phyloP scores from a whole-genome alignment of 2,797 vertebrate species.

The Setipinna tenuifilis region DNA sequence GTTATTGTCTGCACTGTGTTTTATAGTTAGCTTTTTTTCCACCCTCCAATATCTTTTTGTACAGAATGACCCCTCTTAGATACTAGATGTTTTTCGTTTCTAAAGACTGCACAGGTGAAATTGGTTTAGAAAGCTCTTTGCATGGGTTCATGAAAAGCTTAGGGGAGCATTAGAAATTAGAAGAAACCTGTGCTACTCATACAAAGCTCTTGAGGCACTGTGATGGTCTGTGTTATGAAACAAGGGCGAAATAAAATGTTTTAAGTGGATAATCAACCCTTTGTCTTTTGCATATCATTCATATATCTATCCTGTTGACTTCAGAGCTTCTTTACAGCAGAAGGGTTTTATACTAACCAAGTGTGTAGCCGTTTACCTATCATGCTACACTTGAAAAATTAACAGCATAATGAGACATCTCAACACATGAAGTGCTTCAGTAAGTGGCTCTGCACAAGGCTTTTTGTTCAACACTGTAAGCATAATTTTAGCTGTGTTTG shows the following conservation, averaged over 20 bases:
- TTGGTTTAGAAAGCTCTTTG: neutral
- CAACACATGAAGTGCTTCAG: neutral
- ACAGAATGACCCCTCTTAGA: neutral
- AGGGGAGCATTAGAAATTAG: neutral
- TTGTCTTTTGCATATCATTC: neutral
- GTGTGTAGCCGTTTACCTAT: neutral
- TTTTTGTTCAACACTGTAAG: neutral
- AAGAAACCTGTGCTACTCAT: neutral
- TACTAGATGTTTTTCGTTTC: neutral
- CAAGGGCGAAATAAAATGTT: neutral
- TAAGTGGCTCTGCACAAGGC: neutral
- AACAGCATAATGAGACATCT: neutral
- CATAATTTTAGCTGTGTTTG: neutral
- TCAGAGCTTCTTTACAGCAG: neutral
- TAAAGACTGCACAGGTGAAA: neutral
- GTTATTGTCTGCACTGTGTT: no score
- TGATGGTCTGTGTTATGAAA: neutral
- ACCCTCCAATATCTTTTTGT: no score
- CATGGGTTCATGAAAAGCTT: neutral
- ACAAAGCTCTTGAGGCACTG: neutral
- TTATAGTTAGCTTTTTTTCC: no score
- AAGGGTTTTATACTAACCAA: neutral
- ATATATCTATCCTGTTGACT: neutral
- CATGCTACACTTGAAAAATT: neutral
- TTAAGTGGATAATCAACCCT: neutral